Evolutionary conservation across 2,888 invertebrate genomes (phyloP).

Genomic region (Agrilus biguttatus): DNA sequence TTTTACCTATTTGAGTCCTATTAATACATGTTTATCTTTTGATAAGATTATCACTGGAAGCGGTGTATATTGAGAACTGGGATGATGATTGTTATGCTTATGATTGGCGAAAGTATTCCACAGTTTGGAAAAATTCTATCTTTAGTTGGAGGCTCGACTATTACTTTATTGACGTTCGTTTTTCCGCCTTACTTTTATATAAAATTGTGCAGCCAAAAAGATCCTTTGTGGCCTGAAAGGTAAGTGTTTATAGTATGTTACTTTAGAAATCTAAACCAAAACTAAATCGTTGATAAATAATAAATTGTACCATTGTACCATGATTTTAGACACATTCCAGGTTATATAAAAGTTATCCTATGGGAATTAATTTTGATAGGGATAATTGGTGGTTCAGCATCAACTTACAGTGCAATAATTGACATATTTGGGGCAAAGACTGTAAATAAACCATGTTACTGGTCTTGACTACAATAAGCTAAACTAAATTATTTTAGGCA

Average conservation of each 20-base stretch:
- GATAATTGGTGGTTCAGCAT: slow-evolving; percentile 40
- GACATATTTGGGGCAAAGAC: slow-evolving; percentile 34
- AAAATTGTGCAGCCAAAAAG: slow-evolving; percentile 36
- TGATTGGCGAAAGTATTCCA: slow-evolving; percentile 53
- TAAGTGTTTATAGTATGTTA: slow-evolving; percentile 14
- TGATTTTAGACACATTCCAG: slow-evolving; percentile 37
- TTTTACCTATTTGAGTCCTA: background rate
- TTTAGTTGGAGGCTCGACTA: slow-evolving; percentile 55
- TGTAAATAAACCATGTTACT: slow-evolving; percentile 27
- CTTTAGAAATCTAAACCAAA: too few relatives aligned
- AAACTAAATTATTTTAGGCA: too few relatives aligned
- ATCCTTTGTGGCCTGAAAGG: slow-evolving; percentile 32
- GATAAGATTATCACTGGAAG: slow-evolving; percentile 44
- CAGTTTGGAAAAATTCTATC: slow-evolving; percentile 54
- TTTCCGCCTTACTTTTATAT: slow-evolving; percentile 55
- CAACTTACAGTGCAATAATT: slow-evolving; percentile 45
- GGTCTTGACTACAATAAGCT: slow-evolving; percentile 8
- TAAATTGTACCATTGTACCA: too few relatives aligned
- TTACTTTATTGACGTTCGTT: slow-evolving; percentile 52
- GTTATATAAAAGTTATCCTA: slow-evolving; percentile 43
- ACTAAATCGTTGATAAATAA: too few relatives aligned
- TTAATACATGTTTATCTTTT: slow-evolving; percentile 11
- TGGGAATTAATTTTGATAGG: slow-evolving; percentile 47
- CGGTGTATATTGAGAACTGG: slow-evolving; percentile 41
- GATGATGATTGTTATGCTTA: slow-evolving; percentile 42